Conservation (phyloP, 2,797 vertebrate species). For the Margarornis squamiger region DNA sequence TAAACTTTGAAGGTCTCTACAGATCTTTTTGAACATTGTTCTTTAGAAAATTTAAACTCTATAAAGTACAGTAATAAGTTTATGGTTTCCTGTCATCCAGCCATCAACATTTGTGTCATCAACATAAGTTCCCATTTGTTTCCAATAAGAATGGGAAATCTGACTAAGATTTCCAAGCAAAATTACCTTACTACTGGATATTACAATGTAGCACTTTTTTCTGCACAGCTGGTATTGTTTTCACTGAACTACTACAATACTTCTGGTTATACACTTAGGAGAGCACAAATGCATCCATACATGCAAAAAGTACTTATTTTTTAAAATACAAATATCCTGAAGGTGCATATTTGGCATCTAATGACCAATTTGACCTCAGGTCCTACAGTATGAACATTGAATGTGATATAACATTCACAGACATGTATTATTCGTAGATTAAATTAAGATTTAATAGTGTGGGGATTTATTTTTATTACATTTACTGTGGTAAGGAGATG, state of each 20-base stretch:
- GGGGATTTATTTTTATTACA: rapidly evolving
- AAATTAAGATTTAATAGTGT: neutral
- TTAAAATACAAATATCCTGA: neutral
- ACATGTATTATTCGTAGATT: neutral
- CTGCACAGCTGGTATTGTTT: constrained; percentile 10
- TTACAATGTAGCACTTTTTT: neutral
- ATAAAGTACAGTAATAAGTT: neutral
- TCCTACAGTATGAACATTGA: neutral
- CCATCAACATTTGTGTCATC: neutral
- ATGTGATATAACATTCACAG: neutral
- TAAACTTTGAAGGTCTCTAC: neutral
- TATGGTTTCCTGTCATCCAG: neutral
- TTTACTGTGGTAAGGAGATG: neutral
- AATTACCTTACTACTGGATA: constrained; percentile 1
- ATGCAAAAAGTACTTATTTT: neutral
- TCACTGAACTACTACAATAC: neutral
- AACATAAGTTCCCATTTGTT: neutral
- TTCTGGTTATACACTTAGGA: neutral
- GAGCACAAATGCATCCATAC: neutral
- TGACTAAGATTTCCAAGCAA: constrained; percentile 24
- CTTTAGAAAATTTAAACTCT: neutral
- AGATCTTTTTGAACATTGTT: neutral
- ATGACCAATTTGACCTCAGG: neutral
- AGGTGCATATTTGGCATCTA: neutral
- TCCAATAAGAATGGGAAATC: neutral